Conservation (phyloP, 53 echinoderm and acorn worm species). For the Temnopleurus reevesii region DNA sequence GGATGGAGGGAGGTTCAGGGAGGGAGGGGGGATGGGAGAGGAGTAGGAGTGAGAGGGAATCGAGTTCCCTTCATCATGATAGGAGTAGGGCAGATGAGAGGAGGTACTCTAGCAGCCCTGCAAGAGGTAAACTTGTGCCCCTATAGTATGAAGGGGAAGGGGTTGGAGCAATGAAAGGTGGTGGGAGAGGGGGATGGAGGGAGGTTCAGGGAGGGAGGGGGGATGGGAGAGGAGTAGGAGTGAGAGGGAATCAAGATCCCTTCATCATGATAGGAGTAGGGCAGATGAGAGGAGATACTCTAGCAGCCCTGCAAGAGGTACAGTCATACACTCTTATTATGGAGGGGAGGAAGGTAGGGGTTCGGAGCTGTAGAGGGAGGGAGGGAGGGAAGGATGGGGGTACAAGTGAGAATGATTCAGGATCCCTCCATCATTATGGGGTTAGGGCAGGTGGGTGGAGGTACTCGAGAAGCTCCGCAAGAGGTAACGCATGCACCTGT, state of each 20-base stretch:
- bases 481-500: no score
- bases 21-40: conserved; percentile 78
- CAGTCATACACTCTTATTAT: background rate
- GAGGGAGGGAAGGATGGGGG: conserved; percentile 77
- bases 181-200: conserved; percentile 58
- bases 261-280: conserved; percentile 58
- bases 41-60: conserved; percentile 75
- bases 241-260: conserved; percentile 65
- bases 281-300: conserved; percentile 60
- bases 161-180: no score
- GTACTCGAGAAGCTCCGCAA: conserved; percentile 71
- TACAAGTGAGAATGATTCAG: conserved; percentile 74
- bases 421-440: conserved; percentile 57
- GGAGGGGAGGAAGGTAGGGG: no score
- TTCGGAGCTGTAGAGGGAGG: conserved; percentile 60
- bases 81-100: conserved; percentile 59
- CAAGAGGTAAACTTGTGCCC: conserved; percentile 64
- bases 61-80: conserved; percentile 59
- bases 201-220: conserved; percentile 66
- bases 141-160: no score
- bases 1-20: conserved; percentile 55
- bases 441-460: conserved; percentile 50
- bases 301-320: conserved; percentile 88
- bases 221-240: conserved; percentile 80
- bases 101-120: conserved; percentile 72